Evolutionary conservation across 1,140 invertebrate genomes (phyloP), one percentile per base, ranked within the genome.

Genomic region (Sitodiplosis mosellana): DNA sequence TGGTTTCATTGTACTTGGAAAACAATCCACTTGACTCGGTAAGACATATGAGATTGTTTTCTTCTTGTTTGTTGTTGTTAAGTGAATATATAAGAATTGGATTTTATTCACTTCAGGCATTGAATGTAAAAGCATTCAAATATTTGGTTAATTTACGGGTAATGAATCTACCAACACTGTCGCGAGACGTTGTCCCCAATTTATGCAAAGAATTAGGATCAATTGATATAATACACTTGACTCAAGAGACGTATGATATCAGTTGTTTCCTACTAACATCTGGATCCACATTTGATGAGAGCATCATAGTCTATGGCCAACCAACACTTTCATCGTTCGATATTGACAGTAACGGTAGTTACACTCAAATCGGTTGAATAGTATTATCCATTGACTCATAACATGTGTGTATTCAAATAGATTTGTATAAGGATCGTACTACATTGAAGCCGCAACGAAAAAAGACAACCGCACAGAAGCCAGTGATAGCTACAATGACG

Each of bases 1-100:
- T 72, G 43, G 56, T 54, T 2, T 53, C 50, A 11, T 53, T 72
- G 22, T 65, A 69, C 34, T 55, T 73, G 47, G 61, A 60, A 45
- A 62, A 67, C 40, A 73, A 64, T 49, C 50, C 61, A 46, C 63
- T 64, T 48, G 49, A 61, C 52, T 52, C 51, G 55, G 61, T 64
- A 47, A n/a, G n/a, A n/a, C n/a, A n/a, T n/a, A n/a, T n/a, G n/a
- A n/a, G n/a, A n/a, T n/a, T n/a, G n/a, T n/a, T n/a, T n/a, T n/a
- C n/a, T n/a, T n/a, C n/a, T n/a, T n/a, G n/a, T n/a, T n/a, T n/a
- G n/a, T n/a, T n/a, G n/a, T n/a, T n/a, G n/a, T n/a, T n/a, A n/a
- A n/a, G n/a, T n/a, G n/a, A n/a, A n/a, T n/a, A n/a, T n/a, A n/a
- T n/a, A n/a, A n/a, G n/a, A n/a, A n/a, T n/a, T 18, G 12, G 2